Conservation (phyloP, 2,888 invertebrate genomes). For the Cryptosula pallasiana region DNA sequence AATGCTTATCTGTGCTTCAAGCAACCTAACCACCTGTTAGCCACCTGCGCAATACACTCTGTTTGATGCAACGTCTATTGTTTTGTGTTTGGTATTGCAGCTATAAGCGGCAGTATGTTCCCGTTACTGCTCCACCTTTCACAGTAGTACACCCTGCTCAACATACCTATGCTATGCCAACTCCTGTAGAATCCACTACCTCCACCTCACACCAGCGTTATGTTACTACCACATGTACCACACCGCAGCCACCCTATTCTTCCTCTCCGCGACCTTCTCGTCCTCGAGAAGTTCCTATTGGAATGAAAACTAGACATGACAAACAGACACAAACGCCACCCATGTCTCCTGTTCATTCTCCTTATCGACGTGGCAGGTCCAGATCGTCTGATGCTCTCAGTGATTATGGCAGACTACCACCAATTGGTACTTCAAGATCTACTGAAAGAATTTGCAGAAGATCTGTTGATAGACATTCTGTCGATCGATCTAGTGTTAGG, state of each 20-base stretch:
- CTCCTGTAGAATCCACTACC: neutral
- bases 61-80: neutral
- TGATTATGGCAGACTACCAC: neutral
- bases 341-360: neutral
- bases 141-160: slow-evolving; percentile 3
- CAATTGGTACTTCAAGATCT: neutral
- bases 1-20: no score
- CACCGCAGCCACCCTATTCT: neutral
- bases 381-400: neutral
- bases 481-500: neutral
- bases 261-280: slow-evolving; percentile 12
- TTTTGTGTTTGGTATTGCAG: slow-evolving; percentile 11
- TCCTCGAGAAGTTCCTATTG: neutral
- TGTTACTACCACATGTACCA: neutral
- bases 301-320: neutral
- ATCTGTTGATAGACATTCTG: neutral
- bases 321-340: slow-evolving; percentile 18
- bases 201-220: neutral
- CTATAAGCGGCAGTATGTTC: slow-evolving; percentile 20
- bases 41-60: neutral
- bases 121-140: slow-evolving; percentile 22
- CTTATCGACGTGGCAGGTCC: neutral
- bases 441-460: neutral
- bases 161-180: neutral
- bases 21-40: no score